These are phyloP conservation scores for Drosophila nasuta DNA, from an alignment of 1,140 invertebrate genomes.

Conservation along the genomic window DNA sequence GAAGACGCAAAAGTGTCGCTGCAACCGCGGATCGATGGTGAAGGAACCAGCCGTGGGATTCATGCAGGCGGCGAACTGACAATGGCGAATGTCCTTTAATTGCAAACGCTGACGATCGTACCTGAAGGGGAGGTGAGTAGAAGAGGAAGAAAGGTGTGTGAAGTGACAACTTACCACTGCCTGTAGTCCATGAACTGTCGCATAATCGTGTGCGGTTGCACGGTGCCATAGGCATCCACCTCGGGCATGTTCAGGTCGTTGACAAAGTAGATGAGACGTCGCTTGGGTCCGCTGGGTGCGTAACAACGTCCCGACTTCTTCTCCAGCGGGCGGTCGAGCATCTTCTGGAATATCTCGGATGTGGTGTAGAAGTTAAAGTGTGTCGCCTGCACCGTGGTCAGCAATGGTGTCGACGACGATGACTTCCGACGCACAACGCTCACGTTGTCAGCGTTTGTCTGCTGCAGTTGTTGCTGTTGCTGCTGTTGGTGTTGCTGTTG, in stretches of 20 bases:
- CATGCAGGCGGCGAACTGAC: slow-evolving; percentile 98
- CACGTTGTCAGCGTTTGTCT: slow-evolving; percentile 17
- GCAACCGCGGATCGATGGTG: slow-evolving; percentile 95
- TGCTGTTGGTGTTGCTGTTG: slow-evolving; percentile 11
- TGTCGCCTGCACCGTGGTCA: slow-evolving; percentile 91
- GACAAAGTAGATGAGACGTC: slow-evolving; percentile 96
- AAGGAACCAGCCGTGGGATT: slow-evolving; percentile 98
- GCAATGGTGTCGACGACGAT: slow-evolving; percentile 61
- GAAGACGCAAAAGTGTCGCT: slow-evolving; percentile 97
- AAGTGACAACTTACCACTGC: slow-evolving; percentile 88
- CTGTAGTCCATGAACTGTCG: slow-evolving; percentile 97
- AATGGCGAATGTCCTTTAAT: slow-evolving; percentile 96
- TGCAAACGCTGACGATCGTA: slow-evolving; percentile 94
- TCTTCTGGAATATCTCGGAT: slow-evolving; percentile 95
- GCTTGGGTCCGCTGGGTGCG: slow-evolving; percentile 94
- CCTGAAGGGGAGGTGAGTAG: slow-evolving; percentile 30
- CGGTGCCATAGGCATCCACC: slow-evolving; percentile 97
- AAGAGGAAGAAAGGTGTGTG: neutral
- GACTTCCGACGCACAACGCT: slow-evolving; percentile 53
- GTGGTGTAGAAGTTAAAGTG: slow-evolving; percentile 98
- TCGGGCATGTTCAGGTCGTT: slow-evolving; percentile 99
- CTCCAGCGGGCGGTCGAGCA: slow-evolving; percentile 96
- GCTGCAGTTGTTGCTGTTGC: slow-evolving; percentile 10
- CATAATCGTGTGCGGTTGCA: slow-evolving; percentile 97
- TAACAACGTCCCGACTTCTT: slow-evolving; percentile 98